Evolutionary conservation across 1,140 invertebrate genomes (phyloP), one percentile per base, ranked within the genome.

Genomic region (Euborellia annulipes): DNA sequence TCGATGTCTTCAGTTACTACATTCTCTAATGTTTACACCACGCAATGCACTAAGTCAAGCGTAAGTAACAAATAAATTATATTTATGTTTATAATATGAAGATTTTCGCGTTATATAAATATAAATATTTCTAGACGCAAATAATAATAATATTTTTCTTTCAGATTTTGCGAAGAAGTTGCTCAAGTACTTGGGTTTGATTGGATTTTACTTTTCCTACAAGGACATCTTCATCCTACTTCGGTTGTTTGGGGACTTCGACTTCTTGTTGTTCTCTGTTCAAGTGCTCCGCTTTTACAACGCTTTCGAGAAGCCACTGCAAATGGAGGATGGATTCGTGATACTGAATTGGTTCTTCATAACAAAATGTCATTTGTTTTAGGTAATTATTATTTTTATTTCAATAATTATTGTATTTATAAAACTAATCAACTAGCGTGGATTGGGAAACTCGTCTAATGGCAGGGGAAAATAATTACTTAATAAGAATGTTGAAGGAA

Each of bases 191-290:
- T 99, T 14, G 95, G 95, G 20, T 85, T 94, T 65, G 95, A 98
- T 68, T 99, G 95, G 94, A 61, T 98, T 22, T 62, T 98, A 42
- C 69, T 95, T 34, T 95, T 98, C 58, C 75, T 96, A 64, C 86
- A 93, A 65, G 75, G 81, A 3, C 82, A 91, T 58, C 72, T 97
- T 17, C 91, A 98, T 63, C 75, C 78, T 3, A 79, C 77, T 1
- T 94, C 90, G 2, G 82, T 96, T 2, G 74, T 95, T 30, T 83
- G 85, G 70, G 82, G 87, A 0, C 66, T 95, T 14, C 71, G 87
- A 47, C 83, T 97, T 52, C 67, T 98, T 19, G 78, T 88, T 0
- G 80, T 92, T 13, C 66, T 96, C 9, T 81, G 87, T 54, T 90
- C 88, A 30, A 73, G 77, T 37, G 78, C 79, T 0, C 3, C 37